phyloP scores from a whole-genome alignment of 2,888 invertebrate species.

The Sphaeridia pumilis region DNA sequence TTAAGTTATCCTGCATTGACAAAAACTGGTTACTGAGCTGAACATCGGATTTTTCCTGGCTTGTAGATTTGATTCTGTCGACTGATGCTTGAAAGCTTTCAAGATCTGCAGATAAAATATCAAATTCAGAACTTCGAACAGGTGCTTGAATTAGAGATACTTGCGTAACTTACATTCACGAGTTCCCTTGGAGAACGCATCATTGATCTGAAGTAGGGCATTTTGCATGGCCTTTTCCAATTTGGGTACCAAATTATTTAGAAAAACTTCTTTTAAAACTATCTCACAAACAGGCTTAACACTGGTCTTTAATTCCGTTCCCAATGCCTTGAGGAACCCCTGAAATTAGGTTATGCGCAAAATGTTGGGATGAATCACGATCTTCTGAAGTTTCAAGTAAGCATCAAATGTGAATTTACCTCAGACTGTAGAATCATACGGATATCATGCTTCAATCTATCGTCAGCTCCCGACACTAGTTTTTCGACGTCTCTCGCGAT shows the following conservation, averaged over 20 bases:
- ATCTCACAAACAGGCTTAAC: constrained; percentile 62
- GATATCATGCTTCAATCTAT: constrained; percentile 64
- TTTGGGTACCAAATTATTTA: constrained; percentile 63
- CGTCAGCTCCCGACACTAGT: constrained; percentile 61
- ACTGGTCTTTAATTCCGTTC: constrained; percentile 53
- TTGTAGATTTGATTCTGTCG: constrained; percentile 16
- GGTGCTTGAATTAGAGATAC: neutral
- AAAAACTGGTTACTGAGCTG: constrained; percentile 20
- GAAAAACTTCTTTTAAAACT: constrained; percentile 65
- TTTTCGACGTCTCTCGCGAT: constrained; percentile 60
- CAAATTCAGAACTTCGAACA: too few species aligned
- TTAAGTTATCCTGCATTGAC: constrained; percentile 30
- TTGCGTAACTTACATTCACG: constrained; percentile 72
- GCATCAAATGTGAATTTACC: too few species aligned
- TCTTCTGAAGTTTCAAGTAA: too few species aligned
- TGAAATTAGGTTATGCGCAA: too few species aligned
- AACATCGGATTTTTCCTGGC: constrained; percentile 26
- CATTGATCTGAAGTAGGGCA: constrained; percentile 81
- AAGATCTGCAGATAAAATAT: constrained; percentile 31
- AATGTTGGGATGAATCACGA: too few species aligned
- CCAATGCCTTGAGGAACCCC: constrained; percentile 63
- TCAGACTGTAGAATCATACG: constrained; percentile 66
- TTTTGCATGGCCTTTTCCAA: constrained; percentile 75
- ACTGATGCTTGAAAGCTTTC: constrained; percentile 22
- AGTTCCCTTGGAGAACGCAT: constrained; percentile 74